Conservation (phyloP, 2,113 vertebrate genomes). For the Entosphenus tridentatus region DNA sequence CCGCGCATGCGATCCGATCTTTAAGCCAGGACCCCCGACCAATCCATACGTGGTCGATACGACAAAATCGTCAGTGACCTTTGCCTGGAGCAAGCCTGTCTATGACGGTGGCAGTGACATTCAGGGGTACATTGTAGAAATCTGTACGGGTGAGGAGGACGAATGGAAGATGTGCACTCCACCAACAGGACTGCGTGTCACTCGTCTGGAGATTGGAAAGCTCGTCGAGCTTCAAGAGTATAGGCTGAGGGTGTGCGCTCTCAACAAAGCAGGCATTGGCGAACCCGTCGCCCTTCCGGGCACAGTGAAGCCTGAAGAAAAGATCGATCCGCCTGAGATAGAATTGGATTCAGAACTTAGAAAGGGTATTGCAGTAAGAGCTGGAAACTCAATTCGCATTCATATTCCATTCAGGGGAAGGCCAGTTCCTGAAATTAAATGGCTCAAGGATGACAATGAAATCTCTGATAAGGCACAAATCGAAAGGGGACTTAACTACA, state of each 20-base stretch:
- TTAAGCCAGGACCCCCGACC: constrained; percentile 69
- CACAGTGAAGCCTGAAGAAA: constrained; percentile 68
- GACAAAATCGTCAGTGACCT: constrained; percentile 43
- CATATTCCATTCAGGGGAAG: constrained; percentile 74
- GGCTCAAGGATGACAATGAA: constrained; percentile 70
- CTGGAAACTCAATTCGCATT: constrained; percentile 63
- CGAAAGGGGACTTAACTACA: constrained; percentile 51
- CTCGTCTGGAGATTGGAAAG: constrained; percentile 59
- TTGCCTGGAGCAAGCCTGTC: constrained; percentile 75
- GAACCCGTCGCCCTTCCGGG: constrained; percentile 52
- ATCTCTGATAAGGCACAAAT: constrained; percentile 60
- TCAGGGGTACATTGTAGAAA: constrained; percentile 70
- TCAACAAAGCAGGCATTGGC: constrained; percentile 75
- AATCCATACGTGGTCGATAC: constrained; percentile 53
- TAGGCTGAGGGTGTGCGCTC: constrained; percentile 62
- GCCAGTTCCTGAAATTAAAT: constrained; percentile 60
- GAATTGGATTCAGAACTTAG: constrained; percentile 75
- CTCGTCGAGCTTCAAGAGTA: constrained; percentile 84
- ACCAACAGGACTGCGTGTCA: constrained; percentile 43
- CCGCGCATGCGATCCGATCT: constrained; percentile 78
- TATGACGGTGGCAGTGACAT: constrained; percentile 89
- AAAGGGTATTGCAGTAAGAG: constrained; percentile 67
- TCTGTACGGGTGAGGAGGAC: constrained; percentile 83
- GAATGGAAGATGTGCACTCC: constrained; percentile 75
- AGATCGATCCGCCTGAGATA: constrained; percentile 69